These are phyloP conservation scores for Ameiurus melas DNA, from an alignment of 2,113 vertebrate genomes.

Conservation along the genomic window DNA sequence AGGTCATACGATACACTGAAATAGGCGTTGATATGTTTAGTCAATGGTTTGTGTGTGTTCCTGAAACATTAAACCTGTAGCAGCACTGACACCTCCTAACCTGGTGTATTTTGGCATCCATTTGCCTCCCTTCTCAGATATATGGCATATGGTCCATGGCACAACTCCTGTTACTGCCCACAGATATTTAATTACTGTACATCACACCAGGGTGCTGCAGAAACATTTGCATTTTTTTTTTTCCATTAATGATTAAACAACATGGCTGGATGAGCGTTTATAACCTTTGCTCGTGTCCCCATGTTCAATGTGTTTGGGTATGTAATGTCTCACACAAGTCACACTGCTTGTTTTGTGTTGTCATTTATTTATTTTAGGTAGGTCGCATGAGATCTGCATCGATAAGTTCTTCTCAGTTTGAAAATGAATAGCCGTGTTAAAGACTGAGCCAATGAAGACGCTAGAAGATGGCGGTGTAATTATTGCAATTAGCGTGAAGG, in stretches of 20 bases:
- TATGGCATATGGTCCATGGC: conserved; percentile 3
- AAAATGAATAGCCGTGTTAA: conserved; percentile 51
- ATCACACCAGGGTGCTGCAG: background rate
- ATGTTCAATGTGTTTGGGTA: background rate
- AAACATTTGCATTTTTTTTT: conserved; percentile 14
- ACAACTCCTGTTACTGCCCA: conserved; percentile 36
- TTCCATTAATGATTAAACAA: background rate
- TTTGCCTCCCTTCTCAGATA: background rate
- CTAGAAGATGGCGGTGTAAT: conserved; percentile 60
- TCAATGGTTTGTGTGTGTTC: conserved; percentile 2
- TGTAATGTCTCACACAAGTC: too few species aligned
- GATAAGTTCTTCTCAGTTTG: conserved; percentile 44
- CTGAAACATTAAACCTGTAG: background rate
- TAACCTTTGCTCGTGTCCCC: background rate
- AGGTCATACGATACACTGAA: conserved; percentile 8
- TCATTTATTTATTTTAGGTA: background rate
- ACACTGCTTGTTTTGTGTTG: too few species aligned
- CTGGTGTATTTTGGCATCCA: background rate
- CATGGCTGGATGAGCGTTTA: background rate
- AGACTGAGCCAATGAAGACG: conserved; percentile 46
- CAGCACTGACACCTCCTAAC: too few species aligned
- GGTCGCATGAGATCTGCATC: conserved; percentile 27
- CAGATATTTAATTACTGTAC: conserved; percentile 26
- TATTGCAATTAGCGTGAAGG: conserved; percentile 62
- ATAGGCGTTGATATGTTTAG: background rate